These are phyloP conservation scores for Ginglymostoma cirratum DNA, from an alignment of 2,113 vertebrate genomes.

Conservation along the genomic window DNA sequence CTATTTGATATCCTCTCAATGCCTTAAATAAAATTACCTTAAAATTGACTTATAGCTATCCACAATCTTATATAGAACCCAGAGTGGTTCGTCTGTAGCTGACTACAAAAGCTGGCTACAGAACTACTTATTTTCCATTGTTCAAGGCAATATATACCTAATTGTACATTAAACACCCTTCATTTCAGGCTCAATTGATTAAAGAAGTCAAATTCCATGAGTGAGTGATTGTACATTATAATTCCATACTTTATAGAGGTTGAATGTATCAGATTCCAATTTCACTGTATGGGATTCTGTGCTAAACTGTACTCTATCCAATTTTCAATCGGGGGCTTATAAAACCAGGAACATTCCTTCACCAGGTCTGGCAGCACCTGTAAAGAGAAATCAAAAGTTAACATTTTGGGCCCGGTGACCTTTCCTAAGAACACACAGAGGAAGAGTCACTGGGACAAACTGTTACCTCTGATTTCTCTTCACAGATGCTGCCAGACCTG, in stretches of 20 bases:
- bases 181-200: neutral
- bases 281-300: neutral
- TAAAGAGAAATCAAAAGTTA: too few species aligned
- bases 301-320: neutral
- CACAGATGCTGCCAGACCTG: too few species aligned
- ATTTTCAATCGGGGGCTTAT: neutral
- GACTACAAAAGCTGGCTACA: neutral
- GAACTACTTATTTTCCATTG: neutral
- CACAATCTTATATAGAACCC: neutral
- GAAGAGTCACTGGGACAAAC: too few species aligned
- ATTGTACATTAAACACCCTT: neutral
- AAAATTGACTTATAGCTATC: neutral
- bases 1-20: slow-evolving; percentile 3
- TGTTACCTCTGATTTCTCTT: too few species aligned
- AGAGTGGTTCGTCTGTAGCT: neutral
- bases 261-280: neutral
- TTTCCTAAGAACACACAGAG: too few species aligned
- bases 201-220: neutral
- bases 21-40: neutral
- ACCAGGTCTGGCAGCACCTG: too few species aligned
- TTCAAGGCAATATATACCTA: neutral
- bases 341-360: too few species aligned
- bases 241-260: neutral
- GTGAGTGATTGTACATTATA: neutral
- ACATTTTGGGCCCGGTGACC: too few species aligned